Conservation (phyloP, 2,113 vertebrate genomes). For the Aix galericulata region DNA sequence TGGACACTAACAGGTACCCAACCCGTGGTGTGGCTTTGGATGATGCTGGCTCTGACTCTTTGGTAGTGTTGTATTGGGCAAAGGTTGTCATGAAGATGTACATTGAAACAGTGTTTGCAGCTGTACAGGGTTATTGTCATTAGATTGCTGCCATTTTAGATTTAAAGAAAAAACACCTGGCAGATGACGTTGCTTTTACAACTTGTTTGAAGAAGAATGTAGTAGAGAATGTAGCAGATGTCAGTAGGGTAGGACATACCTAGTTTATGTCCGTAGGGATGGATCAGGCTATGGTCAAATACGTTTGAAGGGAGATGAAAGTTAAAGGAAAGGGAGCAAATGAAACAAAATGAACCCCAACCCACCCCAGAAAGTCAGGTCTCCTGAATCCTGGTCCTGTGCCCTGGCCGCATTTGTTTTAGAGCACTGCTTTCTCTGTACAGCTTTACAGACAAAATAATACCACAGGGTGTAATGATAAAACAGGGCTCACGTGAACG, state of each 20-base stretch:
- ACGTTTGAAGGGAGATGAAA: neutral
- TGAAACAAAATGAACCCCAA: no score
- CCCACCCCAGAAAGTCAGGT: neutral
- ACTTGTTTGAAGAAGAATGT: neutral
- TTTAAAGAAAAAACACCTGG: neutral
- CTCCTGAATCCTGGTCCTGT: neutral
- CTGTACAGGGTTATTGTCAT: fast-evolving
- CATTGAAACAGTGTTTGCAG: fast-evolving
- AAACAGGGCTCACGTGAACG: neutral
- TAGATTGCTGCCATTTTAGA: fast-evolving
- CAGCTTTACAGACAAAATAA: neutral
- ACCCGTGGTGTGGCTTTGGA: neutral
- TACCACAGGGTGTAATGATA: neutral
- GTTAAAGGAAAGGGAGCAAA: neutral
- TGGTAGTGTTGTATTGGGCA: fast-evolving
- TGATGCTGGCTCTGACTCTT: neutral
- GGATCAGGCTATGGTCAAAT: neutral
- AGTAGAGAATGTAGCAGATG: neutral
- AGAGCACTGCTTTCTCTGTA: neutral
- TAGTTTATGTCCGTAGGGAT: neutral
- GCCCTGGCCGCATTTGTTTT: neutral
- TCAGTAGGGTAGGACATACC: fast-evolving
- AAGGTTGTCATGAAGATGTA: neutral
- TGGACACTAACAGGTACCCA: fast-evolving
- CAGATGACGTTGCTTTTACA: neutral